Percentiles rank a stretch among this genome's conserved stretches.
Conservation (phyloP, 2,797 vertebrate genomes). For the Lepus oiostolus region DNA sequence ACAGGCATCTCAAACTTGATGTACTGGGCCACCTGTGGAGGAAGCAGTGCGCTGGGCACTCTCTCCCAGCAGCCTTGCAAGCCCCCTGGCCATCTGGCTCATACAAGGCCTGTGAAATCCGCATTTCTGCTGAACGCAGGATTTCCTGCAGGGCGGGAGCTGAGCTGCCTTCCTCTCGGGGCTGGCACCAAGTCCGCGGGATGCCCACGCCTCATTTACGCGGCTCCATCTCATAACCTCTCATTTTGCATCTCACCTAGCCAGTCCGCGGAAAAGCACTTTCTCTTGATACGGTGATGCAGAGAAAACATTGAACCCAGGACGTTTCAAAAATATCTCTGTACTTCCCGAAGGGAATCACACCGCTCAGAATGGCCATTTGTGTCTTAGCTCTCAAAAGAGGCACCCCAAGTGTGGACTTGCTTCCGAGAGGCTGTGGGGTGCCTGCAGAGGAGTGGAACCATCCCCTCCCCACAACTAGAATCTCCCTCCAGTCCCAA, state of each 20-base stretch:
- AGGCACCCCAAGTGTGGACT: neutral
- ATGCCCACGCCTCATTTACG: neutral
- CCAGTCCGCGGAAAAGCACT: neutral
- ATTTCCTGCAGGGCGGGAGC: neutral
- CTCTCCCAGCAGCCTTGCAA: neutral
- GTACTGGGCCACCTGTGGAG: conserved; percentile 96
- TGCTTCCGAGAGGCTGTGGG: neutral
- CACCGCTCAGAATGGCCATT: neutral
- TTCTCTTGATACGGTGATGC: neutral
- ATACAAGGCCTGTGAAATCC: neutral
- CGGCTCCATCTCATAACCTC: neutral
- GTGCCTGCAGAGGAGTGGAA: neutral
- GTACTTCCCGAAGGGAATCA: neutral
- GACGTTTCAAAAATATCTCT: neutral
- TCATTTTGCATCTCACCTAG: neutral
- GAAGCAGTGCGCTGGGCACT: neutral
- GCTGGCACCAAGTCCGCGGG: neutral
- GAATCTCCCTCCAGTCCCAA: neutral
- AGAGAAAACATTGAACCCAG: neutral
- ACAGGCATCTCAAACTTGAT: conserved; percentile 99
- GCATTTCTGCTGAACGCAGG: neutral
- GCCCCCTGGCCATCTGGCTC: neutral
- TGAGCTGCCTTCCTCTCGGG: neutral
- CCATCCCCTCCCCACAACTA: too few relatives aligned
- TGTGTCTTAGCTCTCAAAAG: neutral